A percentile compares a stretch with the other conserved stretches of the same genome.
These are phyloP conservation scores for Siniperca scherzeri DNA, from an alignment of 2,797 vertebrate genomes.

Conservation along the genomic window DNA sequence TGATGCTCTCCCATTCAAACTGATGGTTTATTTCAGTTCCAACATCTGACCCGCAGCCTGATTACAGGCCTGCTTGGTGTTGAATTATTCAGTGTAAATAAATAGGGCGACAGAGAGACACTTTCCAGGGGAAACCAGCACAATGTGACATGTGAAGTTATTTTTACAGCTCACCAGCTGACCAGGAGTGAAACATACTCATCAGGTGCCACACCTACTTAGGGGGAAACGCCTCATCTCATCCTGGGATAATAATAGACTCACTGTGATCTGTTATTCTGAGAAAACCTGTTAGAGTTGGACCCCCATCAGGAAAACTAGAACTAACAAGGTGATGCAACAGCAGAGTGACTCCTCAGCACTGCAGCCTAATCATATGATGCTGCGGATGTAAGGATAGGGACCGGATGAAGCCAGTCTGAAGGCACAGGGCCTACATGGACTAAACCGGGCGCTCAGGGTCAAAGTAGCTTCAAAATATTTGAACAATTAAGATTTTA, in stretches of 20 bases:
- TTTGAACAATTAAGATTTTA: background rate
- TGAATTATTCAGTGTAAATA: background rate
- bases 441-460: background rate
- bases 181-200: conserved; percentile 40
- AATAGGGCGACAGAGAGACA: background rate
- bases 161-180: conserved; percentile 59
- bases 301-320: background rate
- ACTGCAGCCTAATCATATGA: conserved; percentile 66
- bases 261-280: background rate
- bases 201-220: conserved; percentile 35
- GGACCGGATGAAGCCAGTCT: conserved; percentile 74
- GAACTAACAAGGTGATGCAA: conserved; percentile 30
- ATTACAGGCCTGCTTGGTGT: background rate
- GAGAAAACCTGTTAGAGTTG: background rate
- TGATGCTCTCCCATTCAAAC: background rate
- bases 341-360: conserved; percentile 31
- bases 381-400: conserved; percentile 71
- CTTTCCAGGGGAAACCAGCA: conserved; percentile 19
- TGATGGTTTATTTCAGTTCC: background rate
- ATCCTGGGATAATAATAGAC: conserved; percentile 48
- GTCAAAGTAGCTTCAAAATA: background rate
- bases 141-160: conserved; percentile 44
- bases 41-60: background rate
- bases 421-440: conserved; percentile 48
- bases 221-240: conserved; percentile 18